Evolutionary conservation across 2,888 invertebrate genomes (phyloP), one percentile per base, ranked within the genome.

Genomic region (Bugula neritina): DNA sequence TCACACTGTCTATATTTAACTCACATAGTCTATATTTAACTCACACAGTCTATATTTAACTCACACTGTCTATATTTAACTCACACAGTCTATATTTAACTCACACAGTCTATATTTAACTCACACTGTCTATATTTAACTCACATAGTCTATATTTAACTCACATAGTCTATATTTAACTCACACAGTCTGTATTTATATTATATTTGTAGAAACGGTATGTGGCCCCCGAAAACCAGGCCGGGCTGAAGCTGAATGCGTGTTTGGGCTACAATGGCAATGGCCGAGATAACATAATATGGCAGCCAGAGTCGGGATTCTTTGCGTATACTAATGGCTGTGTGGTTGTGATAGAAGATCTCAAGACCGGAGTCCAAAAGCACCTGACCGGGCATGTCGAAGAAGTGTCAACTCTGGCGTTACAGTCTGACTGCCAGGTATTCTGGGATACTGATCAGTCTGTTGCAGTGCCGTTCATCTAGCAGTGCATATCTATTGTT

Each of bases 221-320:
- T 73, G 78, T 80, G 72, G 82, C 83, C 1, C 81, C 83, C n/a
- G 81, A 82, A 1, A 80, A 82, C 72, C 81, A 82, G 73, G 82
- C 82, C 27, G 83, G 83, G 2, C 72, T 84, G 13, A 77, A 76
- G 57, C 76, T 84, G 71, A 77, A 77, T 35, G 79, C 81, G 75
- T 80, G 82, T 34, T 79, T 84, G 70, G 84, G 84, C 1, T 83
- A 80, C 71, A 83, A 83, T 77, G 83, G 83, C 0, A 82, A 82
- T 77, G 83, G 82, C 1, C 76, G 82, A 69, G 77, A 77, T 69
- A 84, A 83, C 75, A 79, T 84, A 78, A 79, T 82, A 25, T 84
- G 84, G 84, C 78, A 82, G 71, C 79, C 83, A 27, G 81, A 82
- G 72, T 78, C 81, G 73, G 81, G 82, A 35, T 72, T 83, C 69